These are phyloP conservation scores for Limnephilus lunatus DNA, from an alignment of 2,888 invertebrate genomes.

Conservation along the genomic window DNA sequence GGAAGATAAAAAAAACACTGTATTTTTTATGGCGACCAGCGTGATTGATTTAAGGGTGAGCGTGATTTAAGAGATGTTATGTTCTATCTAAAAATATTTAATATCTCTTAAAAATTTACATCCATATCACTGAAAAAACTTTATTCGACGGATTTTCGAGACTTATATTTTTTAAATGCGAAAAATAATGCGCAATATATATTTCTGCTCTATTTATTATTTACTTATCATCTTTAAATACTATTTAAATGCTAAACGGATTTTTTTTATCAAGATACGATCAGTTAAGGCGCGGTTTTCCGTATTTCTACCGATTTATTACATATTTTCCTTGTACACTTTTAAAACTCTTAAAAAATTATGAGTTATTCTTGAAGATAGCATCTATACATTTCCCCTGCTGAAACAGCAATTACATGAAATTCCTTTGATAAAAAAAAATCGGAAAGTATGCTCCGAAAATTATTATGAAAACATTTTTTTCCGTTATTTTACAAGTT, in stretches of 20 bases:
- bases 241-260: not conserved
- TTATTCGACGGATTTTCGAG: not conserved
- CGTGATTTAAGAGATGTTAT: not conserved
- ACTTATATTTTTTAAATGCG: not conserved
- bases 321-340: no score
- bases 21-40: not conserved
- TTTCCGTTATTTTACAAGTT: no score
- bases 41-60: not conserved
- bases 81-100: not conserved
- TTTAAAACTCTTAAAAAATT: no score
- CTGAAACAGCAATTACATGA: no score
- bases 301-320: no score
- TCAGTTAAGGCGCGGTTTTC: no score
- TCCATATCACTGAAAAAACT: not conserved
- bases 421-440: no score
- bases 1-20: not conserved
- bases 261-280: not conserved
- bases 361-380: no score
- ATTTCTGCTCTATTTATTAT: not conserved
- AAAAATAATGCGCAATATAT: no score
- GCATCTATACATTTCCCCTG: no score
- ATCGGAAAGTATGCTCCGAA: no score
- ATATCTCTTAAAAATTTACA: not conserved
- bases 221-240: not conserved
- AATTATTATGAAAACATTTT: no score